These are phyloP conservation scores for Mizuhopecten yessoensis DNA, from an alignment of 1,140 invertebrate genomes.

Conservation along the genomic window DNA sequence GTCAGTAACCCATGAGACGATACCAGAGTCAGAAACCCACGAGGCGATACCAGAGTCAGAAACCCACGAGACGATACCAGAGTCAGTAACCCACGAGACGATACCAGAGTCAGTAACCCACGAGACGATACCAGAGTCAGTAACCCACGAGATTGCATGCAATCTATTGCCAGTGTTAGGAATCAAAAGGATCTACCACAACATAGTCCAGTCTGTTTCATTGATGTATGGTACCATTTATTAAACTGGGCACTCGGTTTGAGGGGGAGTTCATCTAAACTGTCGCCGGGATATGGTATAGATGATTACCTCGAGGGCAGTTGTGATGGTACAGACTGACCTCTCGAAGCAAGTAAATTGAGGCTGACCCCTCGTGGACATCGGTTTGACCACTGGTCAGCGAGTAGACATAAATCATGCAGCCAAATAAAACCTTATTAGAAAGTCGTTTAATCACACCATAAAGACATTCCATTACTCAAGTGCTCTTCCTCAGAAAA, in stretches of 20 bases:
- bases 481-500: background rate
- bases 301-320: background rate
- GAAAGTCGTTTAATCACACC: conserved; percentile 33
- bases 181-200: too few species aligned
- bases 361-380: background rate
- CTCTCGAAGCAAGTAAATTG: background rate
- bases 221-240: background rate
- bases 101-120: too few species aligned
- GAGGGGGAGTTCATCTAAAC: background rate
- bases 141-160: too few species aligned
- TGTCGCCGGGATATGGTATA: background rate
- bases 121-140: too few species aligned
- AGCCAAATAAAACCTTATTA: conserved; percentile 28
- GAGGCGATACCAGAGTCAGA: too few species aligned
- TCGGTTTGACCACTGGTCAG: background rate
- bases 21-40: too few species aligned
- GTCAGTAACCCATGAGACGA: too few species aligned
- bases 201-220: too few species aligned
- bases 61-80: too few species aligned
- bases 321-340: background rate
- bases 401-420: conserved; percentile 21
- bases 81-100: too few species aligned
- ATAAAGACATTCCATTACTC: conserved; percentile 34
- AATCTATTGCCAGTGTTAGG: too few species aligned
- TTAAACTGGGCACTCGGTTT: background rate